Percentiles rank a stretch among this genome's conserved stretches.
These are phyloP conservation scores for Cyclopterus lumpus DNA, from an alignment of 2,797 vertebrate genomes.

Conservation along the genomic window DNA sequence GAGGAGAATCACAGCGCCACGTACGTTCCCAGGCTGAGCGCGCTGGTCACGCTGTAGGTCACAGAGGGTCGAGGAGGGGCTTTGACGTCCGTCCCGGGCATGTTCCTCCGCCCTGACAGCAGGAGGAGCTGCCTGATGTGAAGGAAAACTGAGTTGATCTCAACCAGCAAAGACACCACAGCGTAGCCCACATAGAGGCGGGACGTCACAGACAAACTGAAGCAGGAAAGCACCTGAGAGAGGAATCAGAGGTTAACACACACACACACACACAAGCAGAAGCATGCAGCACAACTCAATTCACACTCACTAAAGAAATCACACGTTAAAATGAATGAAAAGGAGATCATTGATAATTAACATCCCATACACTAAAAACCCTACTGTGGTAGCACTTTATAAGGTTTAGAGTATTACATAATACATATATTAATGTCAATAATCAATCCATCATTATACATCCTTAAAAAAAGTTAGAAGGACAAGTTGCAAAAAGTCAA, in stretches of 20 bases:
- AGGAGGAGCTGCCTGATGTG: slow-evolving; percentile 82
- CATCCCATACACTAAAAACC: neutral
- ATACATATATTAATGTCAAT: neutral
- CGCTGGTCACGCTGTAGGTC: slow-evolving; percentile 40
- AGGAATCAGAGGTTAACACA: neutral
- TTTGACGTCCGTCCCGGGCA: neutral
- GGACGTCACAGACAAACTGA: slow-evolving; percentile 33
- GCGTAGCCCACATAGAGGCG: slow-evolving; percentile 78
- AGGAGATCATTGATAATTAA: neutral
- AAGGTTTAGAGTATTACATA: neutral
- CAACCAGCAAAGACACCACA: slow-evolving; percentile 84
- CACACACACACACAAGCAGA: neutral
- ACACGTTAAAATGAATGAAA: neutral
- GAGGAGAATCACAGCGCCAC: neutral
- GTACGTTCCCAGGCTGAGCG: slow-evolving; percentile 55
- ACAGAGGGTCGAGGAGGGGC: neutral
- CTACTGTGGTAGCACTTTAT: neutral
- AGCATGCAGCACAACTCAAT: neutral
- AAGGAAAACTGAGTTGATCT: slow-evolving; percentile 87
- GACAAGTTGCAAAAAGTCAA: neutral
- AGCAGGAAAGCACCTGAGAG: slow-evolving; percentile 46
- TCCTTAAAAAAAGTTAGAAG: no score
- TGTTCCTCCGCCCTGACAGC: slow-evolving; percentile 72
- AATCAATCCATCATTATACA: neutral
- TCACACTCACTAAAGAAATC: neutral